Conservation (phyloP, 2,888 invertebrate species). For the Margaritifera margaritifera region DNA sequence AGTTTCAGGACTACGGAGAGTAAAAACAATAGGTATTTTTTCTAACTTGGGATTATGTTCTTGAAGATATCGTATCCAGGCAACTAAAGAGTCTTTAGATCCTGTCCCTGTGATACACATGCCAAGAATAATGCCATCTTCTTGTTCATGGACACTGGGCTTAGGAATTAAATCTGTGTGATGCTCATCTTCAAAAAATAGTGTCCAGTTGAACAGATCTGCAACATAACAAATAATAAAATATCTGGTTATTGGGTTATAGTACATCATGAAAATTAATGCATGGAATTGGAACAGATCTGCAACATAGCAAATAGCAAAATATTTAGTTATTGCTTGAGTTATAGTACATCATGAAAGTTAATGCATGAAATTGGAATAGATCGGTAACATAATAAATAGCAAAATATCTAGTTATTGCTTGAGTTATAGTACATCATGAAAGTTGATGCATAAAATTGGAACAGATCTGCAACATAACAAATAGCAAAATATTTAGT, state of each 20-base stretch:
- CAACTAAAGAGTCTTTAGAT: slow-evolving; percentile 87
- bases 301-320: no score
- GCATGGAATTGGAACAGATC: no score
- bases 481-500: no score
- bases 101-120: slow-evolving; percentile 94
- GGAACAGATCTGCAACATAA: no score
- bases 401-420: no score
- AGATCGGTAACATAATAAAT: no score
- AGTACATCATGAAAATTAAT: not conserved
- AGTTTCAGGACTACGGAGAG: slow-evolving; percentile 73
- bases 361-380: no score
- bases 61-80: slow-evolving; percentile 80
- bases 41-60: slow-evolving; percentile 82
- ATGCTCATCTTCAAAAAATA: slow-evolving; percentile 55
- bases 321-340: no score
- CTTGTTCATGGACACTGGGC: slow-evolving; percentile 90
- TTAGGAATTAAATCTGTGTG: slow-evolving; percentile 66
- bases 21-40: slow-evolving; percentile 88
- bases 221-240: slow-evolving; percentile 20
- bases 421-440: no score
- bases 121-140: slow-evolving; percentile 90
- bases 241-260: no score
- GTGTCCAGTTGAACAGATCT: slow-evolving; percentile 56
- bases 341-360: no score
- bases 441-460: no score